Conservation (phyloP, 2,113 vertebrate genomes). For the Bostrychus sinensis region DNA sequence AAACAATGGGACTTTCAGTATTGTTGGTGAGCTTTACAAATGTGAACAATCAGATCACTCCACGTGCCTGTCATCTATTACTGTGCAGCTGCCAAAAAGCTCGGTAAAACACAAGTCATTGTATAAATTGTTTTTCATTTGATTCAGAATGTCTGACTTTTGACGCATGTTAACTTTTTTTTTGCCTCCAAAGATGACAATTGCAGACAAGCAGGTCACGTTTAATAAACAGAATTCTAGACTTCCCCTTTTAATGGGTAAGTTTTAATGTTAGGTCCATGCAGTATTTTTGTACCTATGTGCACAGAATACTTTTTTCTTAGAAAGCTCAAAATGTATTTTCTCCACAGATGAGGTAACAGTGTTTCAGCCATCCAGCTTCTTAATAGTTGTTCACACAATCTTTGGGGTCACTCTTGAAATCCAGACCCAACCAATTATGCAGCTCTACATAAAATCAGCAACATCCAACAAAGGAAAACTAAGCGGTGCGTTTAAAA, state of each 20-base stretch:
- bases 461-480: conserved; percentile 71
- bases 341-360: conserved; percentile 76
- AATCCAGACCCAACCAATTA: conserved; percentile 83
- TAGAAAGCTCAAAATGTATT: not conserved
- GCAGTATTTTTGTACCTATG: not conserved
- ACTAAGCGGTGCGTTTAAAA: conserved; percentile 83
- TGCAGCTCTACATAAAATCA: conserved; percentile 86
- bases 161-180: not conserved
- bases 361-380: conserved; percentile 86
- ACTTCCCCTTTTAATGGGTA: conserved; percentile 84
- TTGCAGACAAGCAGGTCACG: conserved; percentile 78
- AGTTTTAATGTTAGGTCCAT: not conserved
- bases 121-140: not conserved
- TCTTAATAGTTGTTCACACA: conserved; percentile 83
- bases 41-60: conserved; percentile 83
- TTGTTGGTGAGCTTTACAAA: conserved; percentile 82
- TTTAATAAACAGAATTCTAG: conserved; percentile 77
- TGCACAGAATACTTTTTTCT: not conserved
- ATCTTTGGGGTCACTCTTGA: conserved; percentile 79
- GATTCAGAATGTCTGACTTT: conserved; percentile 2
- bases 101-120: conserved; percentile 69
- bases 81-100: conserved; percentile 68
- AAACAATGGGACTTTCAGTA: conserved; percentile 73
- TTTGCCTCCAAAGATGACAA: conserved; percentile 76
- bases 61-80: conserved; percentile 83